Evolutionary conservation across 1,140 invertebrate species (phyloP), one percentile per base, ranked within the genome.

Genomic region (Philopotamus ludificatus): DNA sequence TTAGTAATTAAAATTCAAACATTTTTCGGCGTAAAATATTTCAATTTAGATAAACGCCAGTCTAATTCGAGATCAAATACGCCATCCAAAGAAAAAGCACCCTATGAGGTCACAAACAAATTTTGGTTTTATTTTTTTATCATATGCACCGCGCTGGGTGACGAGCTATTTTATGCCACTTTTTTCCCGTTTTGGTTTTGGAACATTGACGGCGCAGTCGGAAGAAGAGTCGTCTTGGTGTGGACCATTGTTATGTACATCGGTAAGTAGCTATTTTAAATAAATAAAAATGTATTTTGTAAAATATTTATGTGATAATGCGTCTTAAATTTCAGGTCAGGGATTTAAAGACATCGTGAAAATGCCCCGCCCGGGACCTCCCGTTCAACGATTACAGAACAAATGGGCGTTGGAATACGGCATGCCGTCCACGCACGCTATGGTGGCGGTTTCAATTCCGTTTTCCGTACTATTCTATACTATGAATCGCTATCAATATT

Each of bases 401-500:
- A 95, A 92, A 82, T 95, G 90, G 90, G 85, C 88, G 0, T 75
- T 92, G 65, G 93, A 96, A 76, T 96, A 94, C 82, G 93, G 93
- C 21, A 94, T 97, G 91, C 93, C 93, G 9, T 95, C 93, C 2
- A 95, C 93, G 1, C 94, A 97, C 81, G 93, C 94, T 2, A 94
- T 95, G 90, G 89, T 94, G 44, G 91, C 87, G 2, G 83, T 92
- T 16, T 88, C 90, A 0, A 89, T 97, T 72, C 93, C 93, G 45
- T 92, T 93, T 75, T 89, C 91, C 12, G 82, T 94, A 47, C 73
- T 95, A 57, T 78, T 91, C 60, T 92, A 90, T 71, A 92, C 91
- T 3, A 85, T 87, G 73, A 82, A 89, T 73, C 81, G 90, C 79
- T 96, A 95, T 75, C 85, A 91, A 73, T 89, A 88, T 82, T 87